Conservation (phyloP, 2,797 vertebrate genomes). For the Heteromormyrus szaboi region DNA sequence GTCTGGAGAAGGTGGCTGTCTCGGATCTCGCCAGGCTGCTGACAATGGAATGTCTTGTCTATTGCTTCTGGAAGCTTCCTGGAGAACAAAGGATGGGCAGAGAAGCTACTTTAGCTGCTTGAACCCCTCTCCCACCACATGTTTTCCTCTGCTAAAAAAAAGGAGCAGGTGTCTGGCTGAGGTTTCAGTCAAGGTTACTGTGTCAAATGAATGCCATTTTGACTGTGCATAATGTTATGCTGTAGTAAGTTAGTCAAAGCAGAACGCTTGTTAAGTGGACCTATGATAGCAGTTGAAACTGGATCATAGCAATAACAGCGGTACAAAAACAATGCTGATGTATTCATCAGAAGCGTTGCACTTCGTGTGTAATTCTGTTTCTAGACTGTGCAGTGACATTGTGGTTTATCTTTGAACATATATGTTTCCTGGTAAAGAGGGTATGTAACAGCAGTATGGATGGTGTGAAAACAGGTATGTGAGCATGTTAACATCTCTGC, state of each 20-base stretch:
- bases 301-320: neutral
- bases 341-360: neutral
- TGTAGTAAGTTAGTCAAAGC: neutral
- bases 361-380: neutral
- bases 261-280: neutral
- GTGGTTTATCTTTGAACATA: conserved; percentile 8
- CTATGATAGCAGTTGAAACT: neutral
- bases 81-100: conserved; percentile 13
- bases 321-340: neutral
- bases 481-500: neutral
- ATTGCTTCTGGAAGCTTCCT: conserved; percentile 30
- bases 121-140: neutral
- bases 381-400: neutral
- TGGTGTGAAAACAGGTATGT: conserved; percentile 17
- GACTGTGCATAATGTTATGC: neutral
- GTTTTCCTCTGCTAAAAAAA: conserved; percentile 7
- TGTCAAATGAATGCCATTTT: neutral
- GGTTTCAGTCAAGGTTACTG: neutral
- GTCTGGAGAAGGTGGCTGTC: conserved; percentile 38
- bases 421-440: neutral
- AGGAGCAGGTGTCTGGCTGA: neutral
- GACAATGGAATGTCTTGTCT: conserved; percentile 36
- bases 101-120: neutral
- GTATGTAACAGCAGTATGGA: conserved; percentile 9
- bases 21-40: conserved; percentile 34